These are phyloP conservation scores for Paracentrotus lividus DNA, from an alignment of 53 echinoderm and acorn worm species.

Conservation along the genomic window DNA sequence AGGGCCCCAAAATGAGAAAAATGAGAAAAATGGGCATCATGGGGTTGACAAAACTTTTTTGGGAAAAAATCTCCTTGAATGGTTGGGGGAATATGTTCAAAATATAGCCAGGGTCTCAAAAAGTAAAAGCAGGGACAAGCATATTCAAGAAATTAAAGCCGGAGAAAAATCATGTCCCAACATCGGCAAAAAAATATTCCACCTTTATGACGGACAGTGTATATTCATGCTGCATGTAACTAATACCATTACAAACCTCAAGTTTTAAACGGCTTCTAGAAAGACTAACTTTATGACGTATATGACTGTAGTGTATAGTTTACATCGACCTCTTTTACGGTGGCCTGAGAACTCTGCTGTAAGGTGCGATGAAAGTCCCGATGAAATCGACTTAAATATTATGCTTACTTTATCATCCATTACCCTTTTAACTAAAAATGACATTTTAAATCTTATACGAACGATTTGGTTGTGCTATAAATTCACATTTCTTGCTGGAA, in stretches of 20 bases:
- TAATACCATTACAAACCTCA: too few relatives aligned
- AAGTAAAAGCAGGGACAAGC: too few relatives aligned
- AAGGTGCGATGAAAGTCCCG: neutral
- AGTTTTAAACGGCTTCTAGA: neutral
- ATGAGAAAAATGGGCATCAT: too few relatives aligned
- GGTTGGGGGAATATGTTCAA: too few relatives aligned
- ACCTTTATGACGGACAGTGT: too few relatives aligned
- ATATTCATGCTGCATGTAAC: too few relatives aligned
- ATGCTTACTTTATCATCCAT: neutral
- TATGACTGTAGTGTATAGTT: neutral
- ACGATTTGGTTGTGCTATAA: neutral
- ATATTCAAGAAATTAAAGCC: too few relatives aligned
- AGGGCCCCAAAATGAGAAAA: too few relatives aligned
- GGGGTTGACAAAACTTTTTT: too few relatives aligned
- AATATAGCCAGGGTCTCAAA: neutral
- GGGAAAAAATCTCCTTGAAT: too few relatives aligned
- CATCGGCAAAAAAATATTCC: too few relatives aligned
- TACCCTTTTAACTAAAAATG: neutral
- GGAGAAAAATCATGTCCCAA: too few relatives aligned
- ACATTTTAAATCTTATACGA: neutral
- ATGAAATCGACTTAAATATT: neutral
- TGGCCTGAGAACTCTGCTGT: constrained; percentile 20
- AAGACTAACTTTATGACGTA: neutral
- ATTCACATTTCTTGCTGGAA: neutral
- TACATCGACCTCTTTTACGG: neutral